phyloP scores from a whole-genome alignment of 2,888 invertebrate species.

The Aethes cnicana region DNA sequence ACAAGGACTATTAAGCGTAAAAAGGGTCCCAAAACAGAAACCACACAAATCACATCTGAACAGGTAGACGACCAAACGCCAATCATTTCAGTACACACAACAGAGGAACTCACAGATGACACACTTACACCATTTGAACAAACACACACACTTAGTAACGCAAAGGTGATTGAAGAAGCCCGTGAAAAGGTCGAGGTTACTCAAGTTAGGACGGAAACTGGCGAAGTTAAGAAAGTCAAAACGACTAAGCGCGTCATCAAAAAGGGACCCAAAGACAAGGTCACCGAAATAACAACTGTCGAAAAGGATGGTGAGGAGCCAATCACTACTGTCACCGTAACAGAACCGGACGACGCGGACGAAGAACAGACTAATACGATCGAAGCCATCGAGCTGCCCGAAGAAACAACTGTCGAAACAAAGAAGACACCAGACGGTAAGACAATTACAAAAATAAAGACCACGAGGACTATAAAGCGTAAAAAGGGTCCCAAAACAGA shows the following conservation, averaged over 20 bases:
- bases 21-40: conserved; percentile 38
- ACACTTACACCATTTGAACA: conserved; percentile 36
- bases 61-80: conserved; percentile 66
- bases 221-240: conserved; percentile 47
- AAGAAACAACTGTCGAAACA: conserved; percentile 36
- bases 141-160: conserved; percentile 24
- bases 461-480: conserved; percentile 35
- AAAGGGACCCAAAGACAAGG: conserved; percentile 37
- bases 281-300: conserved; percentile 38
- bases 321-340: conserved; percentile 37
- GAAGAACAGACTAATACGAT: background rate
- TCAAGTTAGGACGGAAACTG: conserved; percentile 37
- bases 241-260: conserved; percentile 45
- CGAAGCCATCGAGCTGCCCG: conserved; percentile 31
- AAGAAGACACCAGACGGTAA: conserved; percentile 39
- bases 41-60: conserved; percentile 41
- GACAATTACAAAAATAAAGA: conserved; percentile 40
- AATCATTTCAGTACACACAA: conserved; percentile 53
- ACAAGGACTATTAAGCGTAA: conserved; percentile 40
- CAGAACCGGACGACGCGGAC: conserved; percentile 21
- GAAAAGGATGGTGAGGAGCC: conserved; percentile 40
- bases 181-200: conserved; percentile 35
- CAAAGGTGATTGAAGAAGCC: conserved; percentile 1
- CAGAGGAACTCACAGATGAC: conserved; percentile 50
- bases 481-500: conserved; percentile 28